These are phyloP conservation scores for Macroramphosus scolopax DNA, from an alignment of 2,797 vertebrate genomes.

Conservation along the genomic window DNA sequence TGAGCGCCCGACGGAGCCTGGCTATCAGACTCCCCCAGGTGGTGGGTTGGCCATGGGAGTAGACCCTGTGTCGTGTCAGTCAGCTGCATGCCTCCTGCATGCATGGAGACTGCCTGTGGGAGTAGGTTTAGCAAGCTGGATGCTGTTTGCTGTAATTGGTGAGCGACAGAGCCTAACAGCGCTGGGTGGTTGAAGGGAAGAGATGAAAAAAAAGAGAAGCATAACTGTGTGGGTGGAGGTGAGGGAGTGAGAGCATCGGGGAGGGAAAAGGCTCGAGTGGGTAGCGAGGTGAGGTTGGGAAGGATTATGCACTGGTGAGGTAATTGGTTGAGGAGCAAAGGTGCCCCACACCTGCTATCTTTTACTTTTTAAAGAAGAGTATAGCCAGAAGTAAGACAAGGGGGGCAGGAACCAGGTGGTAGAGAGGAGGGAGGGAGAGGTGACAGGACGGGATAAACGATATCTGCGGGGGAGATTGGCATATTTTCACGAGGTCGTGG, in stretches of 20 bases:
- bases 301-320: constrained; percentile 61
- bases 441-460: no score
- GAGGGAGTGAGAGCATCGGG: constrained; percentile 39
- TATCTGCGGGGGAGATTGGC: constrained; percentile 46
- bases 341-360: constrained; percentile 62
- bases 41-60: constrained; percentile 36
- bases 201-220: constrained; percentile 55
- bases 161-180: constrained; percentile 51
- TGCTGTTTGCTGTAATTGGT: constrained; percentile 64
- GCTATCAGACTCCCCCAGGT: constrained; percentile 49
- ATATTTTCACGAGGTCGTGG: constrained; percentile 59
- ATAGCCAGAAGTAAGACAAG: constrained; percentile 31
- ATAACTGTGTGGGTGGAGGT: constrained; percentile 47
- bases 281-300: constrained; percentile 49
- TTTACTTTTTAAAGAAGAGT: constrained; percentile 40
- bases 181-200: constrained; percentile 46
- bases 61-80: constrained; percentile 47
- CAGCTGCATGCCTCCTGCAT: constrained; percentile 44
- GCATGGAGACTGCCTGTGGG: constrained; percentile 47
- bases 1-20: constrained; percentile 29
- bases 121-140: constrained; percentile 42
- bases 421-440: constrained; percentile 11
- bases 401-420: constrained; percentile 20
- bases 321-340: constrained; percentile 65
- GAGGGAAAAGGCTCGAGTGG: constrained; percentile 41